phyloP scores from a whole-genome alignment of 2,888 invertebrate species.

The Eugnorisma glareosa region DNA sequence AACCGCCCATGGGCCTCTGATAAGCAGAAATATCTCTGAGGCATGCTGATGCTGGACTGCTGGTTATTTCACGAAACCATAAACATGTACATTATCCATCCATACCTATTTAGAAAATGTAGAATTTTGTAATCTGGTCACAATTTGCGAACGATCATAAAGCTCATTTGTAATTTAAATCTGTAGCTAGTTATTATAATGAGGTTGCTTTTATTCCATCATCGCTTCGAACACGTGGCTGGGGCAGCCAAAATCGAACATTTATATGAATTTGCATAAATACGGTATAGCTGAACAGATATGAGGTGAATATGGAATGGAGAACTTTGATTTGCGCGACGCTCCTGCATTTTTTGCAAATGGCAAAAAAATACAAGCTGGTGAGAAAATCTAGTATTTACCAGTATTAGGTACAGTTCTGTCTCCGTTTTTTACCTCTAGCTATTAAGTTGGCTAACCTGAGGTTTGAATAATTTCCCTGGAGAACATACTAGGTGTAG shows the following conservation, averaged over 20 bases:
- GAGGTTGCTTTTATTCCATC: conserved; percentile 65
- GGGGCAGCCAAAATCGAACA: conserved; percentile 41
- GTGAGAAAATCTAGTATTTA: neutral
- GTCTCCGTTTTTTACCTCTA: neutral
- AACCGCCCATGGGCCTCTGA: too few relatives aligned
- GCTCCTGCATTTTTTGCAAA: neutral
- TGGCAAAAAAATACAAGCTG: neutral
- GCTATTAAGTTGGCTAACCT: neutral
- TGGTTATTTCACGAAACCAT: too few relatives aligned
- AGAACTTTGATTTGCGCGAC: conserved; percentile 3
- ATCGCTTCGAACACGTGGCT: conserved; percentile 60
- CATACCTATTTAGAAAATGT: conserved; percentile 32
- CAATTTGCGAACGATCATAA: conserved; percentile 53
- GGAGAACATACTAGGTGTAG: neutral
- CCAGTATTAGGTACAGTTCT: neutral
- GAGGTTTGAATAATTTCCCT: neutral
- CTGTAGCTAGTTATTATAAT: conserved; percentile 67
- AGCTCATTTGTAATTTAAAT: conserved; percentile 71
- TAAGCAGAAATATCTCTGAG: too few relatives aligned
- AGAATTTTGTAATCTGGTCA: conserved; percentile 52
- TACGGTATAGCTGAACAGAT: conserved; percentile 19
- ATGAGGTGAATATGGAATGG: conserved; percentile 48
- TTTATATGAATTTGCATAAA: conserved; percentile 46
- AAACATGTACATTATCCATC: neutral
- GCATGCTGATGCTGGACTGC: too few relatives aligned